Evolutionary conservation across 1,140 invertebrate genomes (phyloP), one percentile per base, ranked within the genome.

Genomic region (Drosophila orosa): DNA sequence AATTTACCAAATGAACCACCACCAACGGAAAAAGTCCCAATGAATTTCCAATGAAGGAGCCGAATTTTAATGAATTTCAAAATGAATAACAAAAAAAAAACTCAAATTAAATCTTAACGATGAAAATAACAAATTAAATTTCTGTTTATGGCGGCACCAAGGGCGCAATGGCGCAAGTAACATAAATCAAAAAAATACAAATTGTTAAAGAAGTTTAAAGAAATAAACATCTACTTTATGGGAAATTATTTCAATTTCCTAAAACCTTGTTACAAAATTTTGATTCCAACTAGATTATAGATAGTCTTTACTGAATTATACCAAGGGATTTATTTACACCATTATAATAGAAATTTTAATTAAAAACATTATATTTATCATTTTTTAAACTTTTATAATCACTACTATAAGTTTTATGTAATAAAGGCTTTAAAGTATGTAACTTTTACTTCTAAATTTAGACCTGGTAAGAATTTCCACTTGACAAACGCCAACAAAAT

Each of bases 1-100:
- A 82, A 69, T 42, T 55, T n/a, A 65, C 44, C 31, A 66, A 54
- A 50, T 19, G 50, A 76, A 67, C n/a, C 39, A n/a, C 47, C 44
- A 65, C 47, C 44, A 54, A 57, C 37, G 58, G 45, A 74, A 71
- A 58, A 58, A 24, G 47, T 29, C 22, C 17, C 56, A 75, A 50
- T 57, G 17, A 54, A 74, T 63, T 56, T 58, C 35, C 35, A 75
- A 54, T 75, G 10, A 58, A 66, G 44, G 22, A 62, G 37, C 7
- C 3, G 24, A 48, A 25, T 33, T 37, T n/a, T 24, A 71, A 54
- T 29, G 12, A 22, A 37, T 35, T 61, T 52, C 24, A 13, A 71
- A 69, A 57, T n/a, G 7, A 22, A 56, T 56, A 62, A 56, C 44
- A 42, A 45, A 69, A n/a, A 24, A 1, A 33, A 24, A 40, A 57